Percentiles rank a stretch among this genome's conserved stretches.
phyloP scores from a whole-genome alignment of 2,113 vertebrate genomes.

The Nansenia antarctica region DNA sequence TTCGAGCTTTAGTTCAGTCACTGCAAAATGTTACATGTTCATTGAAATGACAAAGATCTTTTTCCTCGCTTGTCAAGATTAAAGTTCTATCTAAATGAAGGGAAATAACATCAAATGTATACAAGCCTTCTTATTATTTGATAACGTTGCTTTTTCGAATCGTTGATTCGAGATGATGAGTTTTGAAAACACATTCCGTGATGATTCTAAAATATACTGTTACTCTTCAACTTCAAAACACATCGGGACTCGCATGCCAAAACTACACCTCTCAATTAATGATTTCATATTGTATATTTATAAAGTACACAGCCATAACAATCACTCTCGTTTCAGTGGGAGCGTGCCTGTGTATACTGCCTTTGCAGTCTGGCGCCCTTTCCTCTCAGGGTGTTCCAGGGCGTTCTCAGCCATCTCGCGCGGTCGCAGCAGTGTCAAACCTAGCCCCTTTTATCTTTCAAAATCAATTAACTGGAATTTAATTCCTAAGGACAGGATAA shows the following conservation, averaged over 20 bases:
- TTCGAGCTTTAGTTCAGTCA: no score
- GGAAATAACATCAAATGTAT: no score
- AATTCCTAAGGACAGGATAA: conserved; percentile 96
- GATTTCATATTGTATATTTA: conserved; percentile 1
- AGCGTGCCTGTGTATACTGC: conserved; percentile 1
- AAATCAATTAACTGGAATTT: conserved; percentile 97
- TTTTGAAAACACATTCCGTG: no score
- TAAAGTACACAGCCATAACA: conserved; percentile 15
- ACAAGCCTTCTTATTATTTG: no score
- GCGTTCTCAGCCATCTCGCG: conserved; percentile 30
- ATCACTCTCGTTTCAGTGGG: conserved; percentile 18
- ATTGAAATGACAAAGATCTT: no score
- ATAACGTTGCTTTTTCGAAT: no score
- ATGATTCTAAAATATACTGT: no score
- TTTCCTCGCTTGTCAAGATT: no score
- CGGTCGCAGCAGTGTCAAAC: conserved; percentile 54
- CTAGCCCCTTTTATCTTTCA: conserved; percentile 84
- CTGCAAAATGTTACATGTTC: no score
- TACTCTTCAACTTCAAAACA: neutral
- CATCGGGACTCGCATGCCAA: neutral
- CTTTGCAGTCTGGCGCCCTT: conserved; percentile 73
- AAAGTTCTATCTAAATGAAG: no score
- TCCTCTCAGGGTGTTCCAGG: conserved; percentile 54
- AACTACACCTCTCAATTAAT: neutral
- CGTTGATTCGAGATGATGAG: no score